These are phyloP conservation scores for Morinoia aosen DNA, from an alignment of 2,888 invertebrate species.

Conservation along the genomic window DNA sequence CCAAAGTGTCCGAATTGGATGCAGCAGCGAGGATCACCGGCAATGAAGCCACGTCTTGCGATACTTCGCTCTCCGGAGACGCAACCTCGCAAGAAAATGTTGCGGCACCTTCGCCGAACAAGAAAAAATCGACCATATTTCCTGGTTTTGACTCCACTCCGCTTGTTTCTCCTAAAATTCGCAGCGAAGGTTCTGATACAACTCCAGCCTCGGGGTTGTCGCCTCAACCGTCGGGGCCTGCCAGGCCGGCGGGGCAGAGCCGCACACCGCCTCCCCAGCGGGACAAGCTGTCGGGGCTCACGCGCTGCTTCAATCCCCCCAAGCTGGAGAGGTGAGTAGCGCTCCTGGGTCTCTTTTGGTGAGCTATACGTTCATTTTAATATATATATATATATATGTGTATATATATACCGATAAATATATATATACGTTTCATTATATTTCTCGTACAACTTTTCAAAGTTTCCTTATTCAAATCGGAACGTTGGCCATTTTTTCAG, in stretches of 20 bases:
- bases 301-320: slow-evolving; percentile 35
- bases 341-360: too few relatives aligned
- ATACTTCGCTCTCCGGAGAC: not conserved
- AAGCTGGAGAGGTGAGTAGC: slow-evolving; percentile 26
- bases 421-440: too few relatives aligned
- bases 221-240: not conserved
- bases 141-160: slow-evolving; percentile 8
- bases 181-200: not conserved
- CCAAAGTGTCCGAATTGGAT: not conserved
- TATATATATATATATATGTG: too few relatives aligned
- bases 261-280: not conserved
- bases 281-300: slow-evolving; percentile 23
- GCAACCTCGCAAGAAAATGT: not conserved
- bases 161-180: not conserved
- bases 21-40: not conserved
- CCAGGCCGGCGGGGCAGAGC: not conserved
- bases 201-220: not conserved
- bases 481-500: too few relatives aligned
- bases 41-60: not conserved
- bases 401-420: too few relatives aligned
- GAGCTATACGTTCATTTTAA: too few relatives aligned
- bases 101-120: not conserved
- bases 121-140: not conserved
- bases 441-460: too few relatives aligned
- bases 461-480: too few relatives aligned